Evolutionary conservation across 2,797 vertebrate species (phyloP).

Genomic region (Diplodus puntazzo): DNA sequence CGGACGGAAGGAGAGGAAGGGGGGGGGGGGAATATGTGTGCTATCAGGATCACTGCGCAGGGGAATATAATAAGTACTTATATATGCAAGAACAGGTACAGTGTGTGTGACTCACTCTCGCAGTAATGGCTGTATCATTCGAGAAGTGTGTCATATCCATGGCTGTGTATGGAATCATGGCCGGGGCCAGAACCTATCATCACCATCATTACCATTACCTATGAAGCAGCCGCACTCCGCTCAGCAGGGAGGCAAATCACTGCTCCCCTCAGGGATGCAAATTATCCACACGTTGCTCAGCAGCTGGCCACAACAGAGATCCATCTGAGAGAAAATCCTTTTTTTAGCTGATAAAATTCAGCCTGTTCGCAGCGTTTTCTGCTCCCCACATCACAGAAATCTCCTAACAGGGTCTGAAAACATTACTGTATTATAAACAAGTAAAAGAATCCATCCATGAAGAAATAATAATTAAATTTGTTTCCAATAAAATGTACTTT

Average conservation of each 20-base stretch:
- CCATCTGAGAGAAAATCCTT: constrained; percentile 37
- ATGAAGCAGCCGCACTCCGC: constrained; percentile 58
- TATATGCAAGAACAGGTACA: constrained; percentile 44
- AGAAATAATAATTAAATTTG: not conserved
- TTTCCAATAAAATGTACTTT: not conserved
- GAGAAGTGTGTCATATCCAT: constrained; percentile 43
- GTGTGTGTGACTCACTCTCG: constrained; percentile 45
- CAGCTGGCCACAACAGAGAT: constrained; percentile 60
- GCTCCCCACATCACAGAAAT: not conserved
- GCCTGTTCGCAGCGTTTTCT: not conserved
- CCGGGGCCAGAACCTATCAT: constrained; percentile 74
- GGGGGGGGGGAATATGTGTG: not conserved
- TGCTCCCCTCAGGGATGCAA: constrained; percentile 69
- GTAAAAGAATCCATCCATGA: not conserved
- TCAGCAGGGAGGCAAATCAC: constrained; percentile 66
- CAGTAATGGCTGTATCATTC: constrained; percentile 53
- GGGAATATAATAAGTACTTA: constrained; percentile 40
- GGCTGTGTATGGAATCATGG: constrained; percentile 64
- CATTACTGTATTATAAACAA: not conserved
- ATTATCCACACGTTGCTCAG: constrained; percentile 62
- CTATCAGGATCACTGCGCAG: constrained; percentile 30
- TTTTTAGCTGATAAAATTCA: constrained; percentile 8
- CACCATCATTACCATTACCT: constrained; percentile 77
- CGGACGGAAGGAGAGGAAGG: constrained; percentile 6
- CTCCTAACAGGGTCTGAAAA: not conserved